Evolutionary conservation across 2,888 invertebrate genomes (phyloP).

Genomic region (Hydraecia micacea): DNA sequence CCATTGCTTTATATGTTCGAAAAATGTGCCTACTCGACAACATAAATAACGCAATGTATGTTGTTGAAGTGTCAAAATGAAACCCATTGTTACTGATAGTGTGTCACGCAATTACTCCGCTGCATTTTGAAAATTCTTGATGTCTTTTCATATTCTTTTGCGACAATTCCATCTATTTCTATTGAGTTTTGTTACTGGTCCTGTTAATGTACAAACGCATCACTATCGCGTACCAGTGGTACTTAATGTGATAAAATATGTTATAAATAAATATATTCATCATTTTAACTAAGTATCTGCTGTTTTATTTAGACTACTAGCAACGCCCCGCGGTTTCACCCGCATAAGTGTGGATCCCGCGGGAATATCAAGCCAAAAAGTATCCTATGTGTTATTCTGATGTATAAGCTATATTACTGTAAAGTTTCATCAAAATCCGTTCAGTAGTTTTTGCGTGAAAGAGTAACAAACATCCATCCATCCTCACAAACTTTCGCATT

Average conservation of each 20-base stretch:
- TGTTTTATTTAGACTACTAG: conserved; percentile 6
- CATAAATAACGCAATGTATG: background rate
- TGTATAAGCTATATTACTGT: too few relatives aligned
- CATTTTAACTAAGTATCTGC: conserved; percentile 21
- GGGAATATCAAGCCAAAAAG: too few relatives aligned
- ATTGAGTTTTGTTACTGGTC: conserved; percentile 22
- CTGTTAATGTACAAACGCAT: conserved; percentile 49
- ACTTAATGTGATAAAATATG: conserved; percentile 62
- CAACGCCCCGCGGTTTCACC: too few relatives aligned
- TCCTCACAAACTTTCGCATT: too few relatives aligned
- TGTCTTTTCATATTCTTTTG: background rate
- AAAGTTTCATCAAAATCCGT: too few relatives aligned
- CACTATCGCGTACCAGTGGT: conserved; percentile 42
- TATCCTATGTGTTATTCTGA: too few relatives aligned
- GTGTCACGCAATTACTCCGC: too few relatives aligned
- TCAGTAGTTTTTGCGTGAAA: too few relatives aligned
- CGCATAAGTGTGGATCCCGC: too few relatives aligned
- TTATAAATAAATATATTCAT: conserved; percentile 61
- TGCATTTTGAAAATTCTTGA: too few relatives aligned
- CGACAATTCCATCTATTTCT: conserved; percentile 18
- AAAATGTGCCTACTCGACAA: background rate
- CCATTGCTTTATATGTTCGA: background rate
- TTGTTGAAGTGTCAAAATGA: background rate
- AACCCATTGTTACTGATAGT: background rate
- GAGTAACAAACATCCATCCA: too few relatives aligned